Percentiles rank a stretch among this genome's conserved stretches.
Evolutionary conservation across 1,140 invertebrate species (phyloP).

Genomic region (Melitaea cinxia): DNA sequence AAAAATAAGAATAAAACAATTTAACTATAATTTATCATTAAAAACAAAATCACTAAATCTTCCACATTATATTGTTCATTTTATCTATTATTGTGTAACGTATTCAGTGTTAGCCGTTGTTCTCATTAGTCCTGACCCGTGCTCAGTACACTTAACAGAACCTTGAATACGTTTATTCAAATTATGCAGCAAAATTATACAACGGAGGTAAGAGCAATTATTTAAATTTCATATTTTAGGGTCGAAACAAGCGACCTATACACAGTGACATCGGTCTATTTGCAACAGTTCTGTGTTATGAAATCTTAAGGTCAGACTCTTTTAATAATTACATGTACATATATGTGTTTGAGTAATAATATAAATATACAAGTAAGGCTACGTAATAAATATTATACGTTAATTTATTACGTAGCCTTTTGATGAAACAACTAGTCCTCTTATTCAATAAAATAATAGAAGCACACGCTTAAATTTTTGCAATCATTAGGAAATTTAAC

Average conservation of each 20-base stretch:
- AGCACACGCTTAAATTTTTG: too few relatives aligned
- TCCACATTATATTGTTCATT: neutral
- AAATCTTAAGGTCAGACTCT: too few relatives aligned
- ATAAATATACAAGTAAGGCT: too few relatives aligned
- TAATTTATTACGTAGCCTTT: too few relatives aligned
- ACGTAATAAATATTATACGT: too few relatives aligned
- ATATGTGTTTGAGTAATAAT: too few relatives aligned
- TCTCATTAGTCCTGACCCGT: neutral
- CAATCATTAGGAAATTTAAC: too few relatives aligned
- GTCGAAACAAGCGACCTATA: neutral
- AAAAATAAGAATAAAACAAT: neutral
- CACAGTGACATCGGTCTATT: neutral
- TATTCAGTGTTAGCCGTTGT: neutral
- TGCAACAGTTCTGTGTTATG: too few relatives aligned
- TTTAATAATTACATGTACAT: too few relatives aligned
- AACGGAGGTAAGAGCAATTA: conserved; percentile 7
- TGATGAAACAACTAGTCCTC: too few relatives aligned
- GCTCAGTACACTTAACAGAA: neutral
- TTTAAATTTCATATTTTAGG: conserved; percentile 9
- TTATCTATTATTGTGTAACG: neutral
- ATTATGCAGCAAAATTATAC: conserved; percentile 10
- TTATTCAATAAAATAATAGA: too few relatives aligned
- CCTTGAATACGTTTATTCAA: conserved; percentile 17
- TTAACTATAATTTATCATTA: neutral
- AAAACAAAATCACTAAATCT: neutral